Evolutionary conservation across 1,140 invertebrate genomes (phyloP), one percentile per base, ranked within the genome.

Genomic region (Drosophila subpulchrella): DNA sequence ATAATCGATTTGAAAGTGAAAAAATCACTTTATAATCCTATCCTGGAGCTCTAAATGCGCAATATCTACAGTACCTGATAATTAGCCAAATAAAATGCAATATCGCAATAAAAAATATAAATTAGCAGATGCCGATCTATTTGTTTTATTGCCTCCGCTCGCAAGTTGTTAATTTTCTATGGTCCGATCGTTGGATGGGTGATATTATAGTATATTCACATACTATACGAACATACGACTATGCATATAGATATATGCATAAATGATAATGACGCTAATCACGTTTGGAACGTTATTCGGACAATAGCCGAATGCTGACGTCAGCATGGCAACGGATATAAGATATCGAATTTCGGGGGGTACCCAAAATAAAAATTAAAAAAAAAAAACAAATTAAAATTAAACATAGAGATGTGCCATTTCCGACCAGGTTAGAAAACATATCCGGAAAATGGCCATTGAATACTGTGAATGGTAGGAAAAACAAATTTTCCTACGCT

Each of bases 181-280:
- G 4, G n/a, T 41, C 10, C 36, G 38, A 46, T 61, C 63, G 50
- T 63, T 32, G n/a, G 61, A 39, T 46, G 27, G 10, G 13, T 32
- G 41, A 32, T n/a, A 63, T 38, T 10, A 10, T 10, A 8, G 32
- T 34, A 34, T 10, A 34, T 1, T 6, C 30, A 62, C 36, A 7
- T 47, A 17, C 27, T 6, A 17, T 53, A 32, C 44, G 12, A 2
- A 24, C 3, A 17, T 53, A 32, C 44, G 12, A 2, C n/a, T 38
- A 42, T 17, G 5, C 8, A 27, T 7, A 12, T 24, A 12, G 13
- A 47, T 30, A 27, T 12, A 17, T 51, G 44, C 41, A 44, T 38
- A 13, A 44, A 44, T 42, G 44, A 58, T 70, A 71, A 71, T 71
- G 65, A 71, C 65, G 67, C 67, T 50, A 57, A 71, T 71, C 67